These are phyloP conservation scores for Psilopogon haemacephalus DNA, from an alignment of 2,113 vertebrate species.

Conservation along the genomic window DNA sequence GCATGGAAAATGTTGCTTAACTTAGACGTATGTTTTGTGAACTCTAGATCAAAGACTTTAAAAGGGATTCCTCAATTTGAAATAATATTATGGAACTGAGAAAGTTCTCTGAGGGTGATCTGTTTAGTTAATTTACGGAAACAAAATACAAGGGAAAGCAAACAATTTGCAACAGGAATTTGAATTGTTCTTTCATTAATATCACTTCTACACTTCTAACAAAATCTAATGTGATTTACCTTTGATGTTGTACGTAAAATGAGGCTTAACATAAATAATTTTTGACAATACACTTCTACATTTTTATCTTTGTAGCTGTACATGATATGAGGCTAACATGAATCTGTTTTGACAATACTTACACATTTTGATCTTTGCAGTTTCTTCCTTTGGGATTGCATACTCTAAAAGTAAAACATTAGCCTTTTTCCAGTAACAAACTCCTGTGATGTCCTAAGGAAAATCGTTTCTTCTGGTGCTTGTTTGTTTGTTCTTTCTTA, in stretches of 20 bases:
- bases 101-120: background rate
- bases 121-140: background rate
- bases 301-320: no score
- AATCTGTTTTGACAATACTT: background rate
- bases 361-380: background rate
- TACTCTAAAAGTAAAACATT: background rate
- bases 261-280: no score
- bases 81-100: background rate
- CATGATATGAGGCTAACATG: background rate
- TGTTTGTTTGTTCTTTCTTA: background rate
- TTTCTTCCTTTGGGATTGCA: background rate
- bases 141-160: background rate
- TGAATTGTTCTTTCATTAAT: background rate
- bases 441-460: background rate
- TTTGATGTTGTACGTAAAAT: background rate
- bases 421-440: background rate
- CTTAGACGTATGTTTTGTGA: background rate
- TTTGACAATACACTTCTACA: no score
- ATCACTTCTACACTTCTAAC: background rate
- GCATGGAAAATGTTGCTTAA: background rate
- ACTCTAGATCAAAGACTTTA: background rate
- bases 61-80: background rate
- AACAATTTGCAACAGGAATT: background rate
- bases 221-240: background rate
- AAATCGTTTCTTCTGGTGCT: background rate